These are phyloP conservation scores for Numida meleagris DNA, from an alignment of 2,113 vertebrate species.

Conservation along the genomic window DNA sequence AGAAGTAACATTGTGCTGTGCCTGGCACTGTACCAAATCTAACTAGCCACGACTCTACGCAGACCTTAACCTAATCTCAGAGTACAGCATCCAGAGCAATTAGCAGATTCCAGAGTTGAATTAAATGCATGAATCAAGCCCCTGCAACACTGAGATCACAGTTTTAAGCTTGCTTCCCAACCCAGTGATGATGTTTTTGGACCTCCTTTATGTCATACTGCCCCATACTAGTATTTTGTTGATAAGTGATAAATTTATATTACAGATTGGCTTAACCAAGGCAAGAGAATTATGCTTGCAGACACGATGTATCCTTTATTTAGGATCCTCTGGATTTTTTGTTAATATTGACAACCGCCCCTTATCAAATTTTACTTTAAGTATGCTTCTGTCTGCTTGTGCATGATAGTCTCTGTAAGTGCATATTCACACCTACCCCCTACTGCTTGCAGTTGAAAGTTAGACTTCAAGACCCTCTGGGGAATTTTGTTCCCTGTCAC, in stretches of 20 bases:
- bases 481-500: not conserved
- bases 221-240: not conserved
- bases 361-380: not conserved
- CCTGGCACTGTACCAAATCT: not conserved
- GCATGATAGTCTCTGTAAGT: not conserved
- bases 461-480: not conserved
- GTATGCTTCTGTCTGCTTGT: not conserved
- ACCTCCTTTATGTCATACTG: not conserved
- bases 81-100: fast-evolving
- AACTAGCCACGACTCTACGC: fast-evolving
- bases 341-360: not conserved
- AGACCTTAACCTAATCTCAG: not conserved
- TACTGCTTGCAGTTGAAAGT: not conserved
- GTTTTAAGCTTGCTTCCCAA: not conserved
- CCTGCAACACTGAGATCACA: not conserved
- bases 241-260: fast-evolving
- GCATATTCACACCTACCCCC: not conserved
- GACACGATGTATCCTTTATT: not conserved
- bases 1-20: not conserved
- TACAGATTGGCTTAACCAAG: not conserved
- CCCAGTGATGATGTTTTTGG: not conserved
- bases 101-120: not conserved
- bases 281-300: not conserved
- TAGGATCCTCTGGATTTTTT: not conserved
- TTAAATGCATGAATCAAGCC: not conserved